A percentile compares a stretch with the other conserved stretches of the same genome.
Evolutionary conservation across 1,140 invertebrate genomes (phyloP).

Genomic region (Ridgeia piscesae): DNA sequence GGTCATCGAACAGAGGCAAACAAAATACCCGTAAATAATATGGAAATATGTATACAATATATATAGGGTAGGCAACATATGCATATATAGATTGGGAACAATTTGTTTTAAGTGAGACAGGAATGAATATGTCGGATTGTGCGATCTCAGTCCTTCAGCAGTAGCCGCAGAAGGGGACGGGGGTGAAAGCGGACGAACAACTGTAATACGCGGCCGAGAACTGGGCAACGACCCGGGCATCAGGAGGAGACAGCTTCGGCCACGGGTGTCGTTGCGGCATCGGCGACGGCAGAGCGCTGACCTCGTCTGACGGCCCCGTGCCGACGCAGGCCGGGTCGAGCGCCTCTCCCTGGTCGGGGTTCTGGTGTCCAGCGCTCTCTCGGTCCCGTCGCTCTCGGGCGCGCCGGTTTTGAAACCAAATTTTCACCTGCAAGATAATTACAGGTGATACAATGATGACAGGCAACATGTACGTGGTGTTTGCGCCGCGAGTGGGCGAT

Average conservation of each 20-base stretch:
- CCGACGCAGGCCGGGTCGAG: not conserved
- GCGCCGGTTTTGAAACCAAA: constrained; percentile 80
- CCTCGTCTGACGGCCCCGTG: not conserved
- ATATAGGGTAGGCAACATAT: not conserved
- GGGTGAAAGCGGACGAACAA: not conserved
- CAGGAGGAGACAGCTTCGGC: not conserved
- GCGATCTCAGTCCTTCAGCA: not conserved
- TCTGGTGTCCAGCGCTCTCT: constrained; percentile 26
- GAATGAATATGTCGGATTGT: not conserved
- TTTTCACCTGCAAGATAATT: constrained; percentile 68
- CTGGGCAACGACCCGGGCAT: not conserved
- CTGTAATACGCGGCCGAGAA: not conserved
- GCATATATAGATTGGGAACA: too few species aligned
- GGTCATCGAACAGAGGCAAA: not conserved
- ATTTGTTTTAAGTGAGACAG: not conserved
- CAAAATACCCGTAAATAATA: not conserved
- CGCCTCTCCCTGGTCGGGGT: not conserved
- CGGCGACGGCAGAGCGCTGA: not conserved
- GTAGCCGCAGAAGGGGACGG: not conserved
- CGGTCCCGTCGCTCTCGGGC: constrained; percentile 71
- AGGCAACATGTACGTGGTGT: not conserved
- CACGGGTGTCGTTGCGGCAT: not conserved
- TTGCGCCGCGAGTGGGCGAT: not conserved
- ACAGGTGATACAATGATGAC: not conserved
- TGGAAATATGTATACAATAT: too few species aligned